These are phyloP conservation scores for Villa cingulata DNA, from an alignment of 2,888 invertebrate species.

Conservation along the genomic window DNA sequence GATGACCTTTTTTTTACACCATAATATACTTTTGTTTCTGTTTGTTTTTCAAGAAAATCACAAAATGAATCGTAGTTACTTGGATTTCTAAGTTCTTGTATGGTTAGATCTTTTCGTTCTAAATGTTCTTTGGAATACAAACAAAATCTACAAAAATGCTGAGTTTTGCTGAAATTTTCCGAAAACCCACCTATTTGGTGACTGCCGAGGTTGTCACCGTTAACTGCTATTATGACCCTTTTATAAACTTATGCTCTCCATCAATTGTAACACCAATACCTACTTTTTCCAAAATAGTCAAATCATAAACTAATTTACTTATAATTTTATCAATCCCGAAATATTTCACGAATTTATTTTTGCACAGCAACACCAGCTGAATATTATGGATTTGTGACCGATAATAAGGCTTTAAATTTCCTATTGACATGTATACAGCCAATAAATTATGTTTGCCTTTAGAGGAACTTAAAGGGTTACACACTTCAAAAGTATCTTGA, in stretches of 20 bases:
- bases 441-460: conserved; percentile 12
- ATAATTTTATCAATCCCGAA: conserved; percentile 8
- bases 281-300: conserved; percentile 8
- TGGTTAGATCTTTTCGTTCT: background rate
- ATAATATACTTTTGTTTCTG: too few species aligned
- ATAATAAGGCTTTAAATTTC: conserved; percentile 4
- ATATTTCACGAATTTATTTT: conserved; percentile 8
- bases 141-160: conserved; percentile 12
- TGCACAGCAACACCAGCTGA: conserved; percentile 9
- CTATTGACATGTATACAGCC: conserved; percentile 9
- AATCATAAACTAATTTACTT: conserved; percentile 7
- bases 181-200: conserved; percentile 15
- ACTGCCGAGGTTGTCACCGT: conserved; percentile 14
- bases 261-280: conserved; percentile 3
- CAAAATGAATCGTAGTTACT: too few species aligned
- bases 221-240: conserved; percentile 9
- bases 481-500: conserved; percentile 12
- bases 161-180: conserved; percentile 12
- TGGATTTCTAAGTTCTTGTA: too few species aligned
- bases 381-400: conserved; percentile 1
- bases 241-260: background rate
- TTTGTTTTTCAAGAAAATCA: too few species aligned
- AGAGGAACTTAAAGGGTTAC: conserved; percentile 11
- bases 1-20: conserved; percentile 3
- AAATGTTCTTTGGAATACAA: conserved; percentile 1